phyloP scores from a whole-genome alignment of 1,140 invertebrate genomes.

The Drosophila willistoni region DNA sequence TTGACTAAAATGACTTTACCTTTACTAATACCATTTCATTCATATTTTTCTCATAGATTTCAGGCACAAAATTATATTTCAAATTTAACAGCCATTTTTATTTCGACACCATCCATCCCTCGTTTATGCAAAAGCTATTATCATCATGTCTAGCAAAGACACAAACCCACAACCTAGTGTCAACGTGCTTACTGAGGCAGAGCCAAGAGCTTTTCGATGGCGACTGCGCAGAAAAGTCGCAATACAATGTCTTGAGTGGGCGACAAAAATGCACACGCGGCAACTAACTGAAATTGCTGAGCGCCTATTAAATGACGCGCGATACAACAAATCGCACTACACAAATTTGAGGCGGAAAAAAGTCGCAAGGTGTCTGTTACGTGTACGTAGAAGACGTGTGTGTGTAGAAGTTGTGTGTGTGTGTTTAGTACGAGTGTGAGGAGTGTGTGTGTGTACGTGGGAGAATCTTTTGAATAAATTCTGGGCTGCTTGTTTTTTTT shows the following conservation, averaged over 20 bases:
- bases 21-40: too few relatives aligned
- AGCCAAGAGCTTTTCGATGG: constrained; percentile 4
- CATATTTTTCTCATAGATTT: too few relatives aligned
- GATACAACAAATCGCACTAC: constrained; percentile 79
- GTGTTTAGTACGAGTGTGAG: not conserved
- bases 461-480: constrained; percentile 25
- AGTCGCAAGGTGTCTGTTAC: constrained; percentile 33
- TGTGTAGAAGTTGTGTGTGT: constrained; percentile 11
- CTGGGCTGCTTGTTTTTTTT: constrained; percentile 15
- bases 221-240: constrained; percentile 8
- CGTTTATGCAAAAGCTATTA: not conserved
- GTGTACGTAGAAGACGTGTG: constrained; percentile 22
- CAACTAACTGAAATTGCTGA: constrained; percentile 45
- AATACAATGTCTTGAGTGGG: not conserved
- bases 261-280: constrained; percentile 41
- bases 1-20: too few relatives aligned
- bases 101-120: not conserved
- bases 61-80: too few relatives aligned
- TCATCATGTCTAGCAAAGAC: constrained; percentile 22
- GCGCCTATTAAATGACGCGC: constrained; percentile 74
- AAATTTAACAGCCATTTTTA: too few relatives aligned
- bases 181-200: not conserved
- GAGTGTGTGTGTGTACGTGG: constrained; percentile 12
- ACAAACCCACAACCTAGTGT: constrained; percentile 1
- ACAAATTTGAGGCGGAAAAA: constrained; percentile 60